Evolutionary conservation across 2,888 invertebrate genomes (phyloP).

Genomic region (Drosophila algonquin): DNA sequence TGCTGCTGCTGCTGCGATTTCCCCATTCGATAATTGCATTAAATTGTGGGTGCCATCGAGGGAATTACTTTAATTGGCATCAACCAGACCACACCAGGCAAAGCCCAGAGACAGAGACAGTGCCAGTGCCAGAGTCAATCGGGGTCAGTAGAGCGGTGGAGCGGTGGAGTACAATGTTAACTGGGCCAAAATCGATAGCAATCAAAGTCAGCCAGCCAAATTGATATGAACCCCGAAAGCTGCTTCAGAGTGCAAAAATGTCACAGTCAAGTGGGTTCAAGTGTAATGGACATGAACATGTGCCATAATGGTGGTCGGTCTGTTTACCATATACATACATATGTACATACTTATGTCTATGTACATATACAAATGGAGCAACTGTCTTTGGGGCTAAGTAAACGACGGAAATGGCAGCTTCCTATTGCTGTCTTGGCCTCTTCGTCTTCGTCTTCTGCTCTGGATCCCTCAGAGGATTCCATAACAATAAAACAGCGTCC

Average conservation of each 20-base stretch:
- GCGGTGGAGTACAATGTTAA: conserved; percentile 15
- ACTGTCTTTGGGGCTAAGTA: conserved; percentile 35
- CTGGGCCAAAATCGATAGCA: conserved; percentile 45
- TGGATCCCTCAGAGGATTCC: conserved; percentile 12
- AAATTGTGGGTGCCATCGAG: conserved; percentile 14
- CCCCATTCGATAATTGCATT: conserved; percentile 1
- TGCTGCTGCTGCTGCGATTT: conserved; percentile 4
- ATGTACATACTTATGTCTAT: no score
- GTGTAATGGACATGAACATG: conserved; percentile 43
- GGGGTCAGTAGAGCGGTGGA: conserved; percentile 40
- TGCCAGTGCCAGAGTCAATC: conserved; percentile 14
- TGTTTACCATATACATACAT: conserved; percentile 19
- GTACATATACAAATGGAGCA: conserved; percentile 23
- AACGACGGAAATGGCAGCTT: conserved; percentile 32
- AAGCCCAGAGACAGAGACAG: conserved; percentile 16
- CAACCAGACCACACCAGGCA: conserved; percentile 7
- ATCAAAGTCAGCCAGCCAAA: conserved; percentile 36
- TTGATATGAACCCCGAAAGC: conserved; percentile 38
- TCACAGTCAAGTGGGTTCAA: conserved; percentile 28
- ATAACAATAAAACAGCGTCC: conserved; percentile 23
- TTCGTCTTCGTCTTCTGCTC: conserved; percentile 14
- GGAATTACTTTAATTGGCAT: conserved; percentile 42
- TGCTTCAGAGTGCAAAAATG: conserved; percentile 18
- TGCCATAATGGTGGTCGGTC: conserved; percentile 11
- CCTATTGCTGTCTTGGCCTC: conserved; percentile 18